A percentile compares a stretch with the other conserved stretches of the same genome.
phyloP scores from a whole-genome alignment of 2,888 invertebrate species.

The Julus scanicus region DNA sequence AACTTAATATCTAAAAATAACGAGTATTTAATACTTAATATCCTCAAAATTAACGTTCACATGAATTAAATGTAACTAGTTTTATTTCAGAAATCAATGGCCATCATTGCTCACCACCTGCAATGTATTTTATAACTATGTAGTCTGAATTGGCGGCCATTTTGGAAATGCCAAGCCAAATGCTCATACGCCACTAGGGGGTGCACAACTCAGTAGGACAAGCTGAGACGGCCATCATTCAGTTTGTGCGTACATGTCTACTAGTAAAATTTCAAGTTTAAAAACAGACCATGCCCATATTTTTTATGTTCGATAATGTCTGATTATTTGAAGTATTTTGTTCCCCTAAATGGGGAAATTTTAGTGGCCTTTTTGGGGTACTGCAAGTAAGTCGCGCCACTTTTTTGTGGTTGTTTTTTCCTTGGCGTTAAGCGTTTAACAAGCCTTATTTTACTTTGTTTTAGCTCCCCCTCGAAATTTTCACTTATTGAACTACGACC shows the following conservation, averaged over 20 bases:
- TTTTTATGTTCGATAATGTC: neutral
- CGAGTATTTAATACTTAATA: too few species aligned
- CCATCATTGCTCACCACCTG: too few species aligned
- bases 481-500: constrained; percentile 45
- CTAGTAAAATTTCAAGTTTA: neutral
- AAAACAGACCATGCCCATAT: neutral
- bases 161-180: too few species aligned
- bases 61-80: too few species aligned
- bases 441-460: constrained; percentile 34
- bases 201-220: too few species aligned
- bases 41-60: too few species aligned
- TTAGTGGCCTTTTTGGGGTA: constrained; percentile 11
- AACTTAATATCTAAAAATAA: too few species aligned
- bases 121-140: too few species aligned
- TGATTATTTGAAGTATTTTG: constrained; percentile 12
- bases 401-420: constrained; percentile 14
- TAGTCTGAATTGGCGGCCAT: too few species aligned
- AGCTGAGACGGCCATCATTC: neutral
- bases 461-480: neutral
- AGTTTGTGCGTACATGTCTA: too few species aligned
- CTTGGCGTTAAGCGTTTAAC: neutral
- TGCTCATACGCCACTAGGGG: too few species aligned
- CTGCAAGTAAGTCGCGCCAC: constrained; percentile 15
- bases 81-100: too few species aligned
- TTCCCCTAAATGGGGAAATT: constrained; percentile 10